These are phyloP conservation scores for Hiodon alosoides DNA, from an alignment of 2,113 vertebrate genomes.

Conservation along the genomic window DNA sequence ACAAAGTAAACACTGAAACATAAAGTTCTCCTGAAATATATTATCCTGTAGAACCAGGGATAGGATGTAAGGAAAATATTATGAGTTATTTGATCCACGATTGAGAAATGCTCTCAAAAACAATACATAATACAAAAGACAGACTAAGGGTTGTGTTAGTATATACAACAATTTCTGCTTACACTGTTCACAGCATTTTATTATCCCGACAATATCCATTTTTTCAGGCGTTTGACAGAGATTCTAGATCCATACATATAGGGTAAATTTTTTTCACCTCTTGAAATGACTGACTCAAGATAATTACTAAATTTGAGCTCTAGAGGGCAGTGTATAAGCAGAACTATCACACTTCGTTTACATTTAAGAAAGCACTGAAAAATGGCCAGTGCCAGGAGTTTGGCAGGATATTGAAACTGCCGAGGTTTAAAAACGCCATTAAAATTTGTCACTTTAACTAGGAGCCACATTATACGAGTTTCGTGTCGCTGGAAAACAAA, in stretches of 20 bases:
- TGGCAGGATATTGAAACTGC: constrained; percentile 55
- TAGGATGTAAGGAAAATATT: background rate
- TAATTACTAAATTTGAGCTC: constrained; percentile 17
- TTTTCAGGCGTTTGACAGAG: background rate
- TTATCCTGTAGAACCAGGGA: background rate
- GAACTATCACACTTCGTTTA: constrained; percentile 52
- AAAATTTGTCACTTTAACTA: constrained; percentile 68
- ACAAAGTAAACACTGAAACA: constrained; percentile 30
- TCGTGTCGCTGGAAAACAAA: constrained; percentile 63
- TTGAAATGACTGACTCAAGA: background rate
- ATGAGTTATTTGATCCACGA: background rate
- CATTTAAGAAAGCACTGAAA: constrained; percentile 54
- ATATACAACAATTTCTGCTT: too few species aligned
- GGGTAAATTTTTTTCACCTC: constrained; percentile 20
- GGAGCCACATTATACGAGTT: constrained; percentile 48
- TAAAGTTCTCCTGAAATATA: background rate
- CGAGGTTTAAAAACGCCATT: constrained; percentile 66
- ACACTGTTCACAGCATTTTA: too few species aligned
- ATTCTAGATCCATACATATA: constrained; percentile 27
- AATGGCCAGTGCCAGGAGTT: constrained; percentile 42
- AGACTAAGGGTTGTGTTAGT: too few species aligned
- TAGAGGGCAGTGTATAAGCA: constrained; percentile 41
- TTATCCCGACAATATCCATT: background rate
- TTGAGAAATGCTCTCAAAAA: too few species aligned
- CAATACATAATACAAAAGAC: background rate